Conservation (phyloP, 1,140 invertebrate genomes). For the Calliphora vicina region DNA sequence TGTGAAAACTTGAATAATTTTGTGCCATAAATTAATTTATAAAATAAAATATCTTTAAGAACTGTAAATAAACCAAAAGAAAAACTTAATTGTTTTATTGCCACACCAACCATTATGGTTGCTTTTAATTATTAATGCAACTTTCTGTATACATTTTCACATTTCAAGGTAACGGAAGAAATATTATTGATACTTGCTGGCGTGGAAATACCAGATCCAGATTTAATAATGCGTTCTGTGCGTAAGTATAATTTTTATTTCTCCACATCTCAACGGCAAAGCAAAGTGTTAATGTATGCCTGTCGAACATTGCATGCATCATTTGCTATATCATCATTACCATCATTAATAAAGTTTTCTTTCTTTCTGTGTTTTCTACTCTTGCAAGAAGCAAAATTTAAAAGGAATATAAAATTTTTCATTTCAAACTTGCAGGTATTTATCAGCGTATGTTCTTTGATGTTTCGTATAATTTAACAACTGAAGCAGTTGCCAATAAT, state of each 20-base stretch:
- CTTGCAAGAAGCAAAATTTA: background rate
- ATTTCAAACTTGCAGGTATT: conserved; percentile 75
- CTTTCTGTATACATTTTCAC: background rate
- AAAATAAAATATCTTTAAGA: background rate
- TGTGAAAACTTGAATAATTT: background rate
- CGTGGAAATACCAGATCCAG: conserved; percentile 85
- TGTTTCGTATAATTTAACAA: conserved; percentile 89
- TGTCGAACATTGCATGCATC: background rate
- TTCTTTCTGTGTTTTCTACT: too few relatives aligned
- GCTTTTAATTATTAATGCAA: background rate
- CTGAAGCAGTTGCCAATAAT: conserved; percentile 91
- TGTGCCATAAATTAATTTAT: too few relatives aligned
- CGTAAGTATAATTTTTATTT: conserved; percentile 71
- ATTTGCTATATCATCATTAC: background rate
- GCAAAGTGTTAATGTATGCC: background rate
- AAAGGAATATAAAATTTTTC: background rate
- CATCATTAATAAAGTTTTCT: background rate
- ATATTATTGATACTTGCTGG: conserved; percentile 90
- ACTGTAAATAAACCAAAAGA: background rate
- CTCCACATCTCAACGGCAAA: too few relatives aligned
- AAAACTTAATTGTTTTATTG: background rate
- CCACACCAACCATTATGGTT: background rate
- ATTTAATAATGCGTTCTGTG: conserved; percentile 79
- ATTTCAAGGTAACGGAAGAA: conserved; percentile 80
- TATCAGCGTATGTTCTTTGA: conserved; percentile 91